Evolutionary conservation across 2,113 vertebrate genomes (phyloP).

Genomic region (Gallinago jamesoni): DNA sequence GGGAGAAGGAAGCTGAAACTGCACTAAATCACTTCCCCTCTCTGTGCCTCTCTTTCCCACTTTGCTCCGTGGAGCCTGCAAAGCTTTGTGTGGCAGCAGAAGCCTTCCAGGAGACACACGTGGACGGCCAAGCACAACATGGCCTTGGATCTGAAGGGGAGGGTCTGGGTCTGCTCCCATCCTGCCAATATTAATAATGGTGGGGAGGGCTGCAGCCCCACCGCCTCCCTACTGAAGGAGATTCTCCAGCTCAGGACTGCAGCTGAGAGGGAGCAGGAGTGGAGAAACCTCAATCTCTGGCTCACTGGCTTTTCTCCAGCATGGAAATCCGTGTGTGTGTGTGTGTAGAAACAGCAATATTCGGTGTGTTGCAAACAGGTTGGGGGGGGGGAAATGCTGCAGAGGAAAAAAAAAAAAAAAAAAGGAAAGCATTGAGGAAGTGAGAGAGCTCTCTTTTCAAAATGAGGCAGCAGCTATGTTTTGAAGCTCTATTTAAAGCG

Average conservation of each 20-base stretch:
- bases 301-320: neutral
- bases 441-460: neutral
- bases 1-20: neutral
- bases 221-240: neutral
- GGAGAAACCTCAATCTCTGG: neutral
- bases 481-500: neutral
- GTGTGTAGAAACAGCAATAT: neutral
- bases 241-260: neutral
- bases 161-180: neutral
- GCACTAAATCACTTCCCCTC: neutral
- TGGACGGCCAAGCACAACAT: neutral
- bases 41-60: neutral
- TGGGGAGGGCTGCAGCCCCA: neutral
- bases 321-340: neutral
- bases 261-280: neutral
- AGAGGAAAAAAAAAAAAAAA: neutral
- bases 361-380: neutral
- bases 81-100: neutral
- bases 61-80: neutral
- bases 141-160: neutral
- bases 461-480: neutral
- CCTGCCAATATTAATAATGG: neutral
- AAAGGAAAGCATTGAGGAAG: neutral
- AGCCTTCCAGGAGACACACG: slow-evolving; percentile 7
- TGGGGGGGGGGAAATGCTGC: neutral